Evolutionary conservation across 2,888 invertebrate genomes (phyloP).

Genomic region (Artemia sinica): DNA sequence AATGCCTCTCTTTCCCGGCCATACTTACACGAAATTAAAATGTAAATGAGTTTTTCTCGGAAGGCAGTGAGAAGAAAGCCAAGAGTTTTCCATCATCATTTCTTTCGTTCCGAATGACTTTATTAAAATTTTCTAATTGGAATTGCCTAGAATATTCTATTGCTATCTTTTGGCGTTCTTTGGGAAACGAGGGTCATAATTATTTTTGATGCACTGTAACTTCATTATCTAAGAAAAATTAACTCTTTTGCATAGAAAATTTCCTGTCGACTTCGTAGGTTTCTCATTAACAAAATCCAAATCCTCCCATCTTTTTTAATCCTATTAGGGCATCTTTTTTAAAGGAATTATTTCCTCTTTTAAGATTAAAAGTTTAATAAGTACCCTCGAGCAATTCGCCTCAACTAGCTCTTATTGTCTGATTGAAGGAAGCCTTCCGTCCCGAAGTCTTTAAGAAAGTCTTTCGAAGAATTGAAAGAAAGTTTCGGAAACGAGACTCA

Average conservation of each 20-base stretch:
- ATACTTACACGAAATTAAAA: neutral
- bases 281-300: slow-evolving; percentile 14
- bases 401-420: slow-evolving; percentile 13
- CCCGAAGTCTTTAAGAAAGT: slow-evolving; percentile 1
- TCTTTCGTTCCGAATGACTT: neutral
- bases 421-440: slow-evolving; percentile 3
- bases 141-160: neutral
- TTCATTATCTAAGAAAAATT: slow-evolving; percentile 13
- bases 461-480: neutral
- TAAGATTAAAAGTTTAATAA: slow-evolving; percentile 13
- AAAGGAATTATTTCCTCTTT: slow-evolving; percentile 11
- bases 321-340: slow-evolving; percentile 14
- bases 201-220: slow-evolving; percentile 13
- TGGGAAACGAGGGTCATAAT: neutral
- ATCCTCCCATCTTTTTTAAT: slow-evolving; percentile 10
- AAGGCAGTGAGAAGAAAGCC: too few relatives aligned
- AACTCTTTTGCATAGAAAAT: slow-evolving; percentile 10
- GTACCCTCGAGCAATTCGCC: slow-evolving; percentile 12
- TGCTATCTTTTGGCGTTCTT: neutral
- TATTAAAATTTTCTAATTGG: slow-evolving; percentile 14
- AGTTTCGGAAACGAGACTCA: slow-evolving; percentile 5
- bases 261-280: slow-evolving; percentile 2
- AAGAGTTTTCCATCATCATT: neutral
- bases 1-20: neutral
- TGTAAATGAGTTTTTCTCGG: neutral